Base-by-base conservation (phyloP, 2,888 invertebrate genomes). In the Entomobrya multifasciata region DNA sequence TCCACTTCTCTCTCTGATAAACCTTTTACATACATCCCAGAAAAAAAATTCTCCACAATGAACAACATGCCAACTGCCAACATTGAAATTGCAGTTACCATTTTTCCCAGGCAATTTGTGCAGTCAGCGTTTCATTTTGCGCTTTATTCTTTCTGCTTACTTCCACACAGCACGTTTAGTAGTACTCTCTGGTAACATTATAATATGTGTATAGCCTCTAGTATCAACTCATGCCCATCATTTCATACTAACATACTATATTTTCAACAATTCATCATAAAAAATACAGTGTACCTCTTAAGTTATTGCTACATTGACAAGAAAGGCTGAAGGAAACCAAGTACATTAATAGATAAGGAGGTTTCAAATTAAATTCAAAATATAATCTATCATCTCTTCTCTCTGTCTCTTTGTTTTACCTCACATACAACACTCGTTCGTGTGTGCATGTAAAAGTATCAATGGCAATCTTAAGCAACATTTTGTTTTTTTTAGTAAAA, bases 51-150 rank as follows among this genome's bases (percentile, higher is more conserved):
- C 4, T 36, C 36, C 8, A 36, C 36, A 36, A 36, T 8, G n/a
- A 6, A 36, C 36, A 36, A 36, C 36, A 36, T 36, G 36, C 36
- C 60, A 60, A 36, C 25, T 27, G 60, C 27, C 1, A 52, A n/a
- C 52, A 36, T 36, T 36, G 36, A 4, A 52, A 15, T n/a, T 47
- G n/a, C 47, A 47, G 11, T 52, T n/a, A 52, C n/a, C 52, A 60
- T 60, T 57, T 60, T 60, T 25, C 60, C 60, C 22, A 15, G 25
- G 60, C 22, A 15, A 25, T 60, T 15, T 60, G 60, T 60, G 60
- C 60, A 60, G 60, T 15, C 60, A 60, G 41, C 67, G 44, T 67
- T 67, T 67, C 67, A 67, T 67, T 67, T 67, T 41, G 67, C 67
- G 30, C 67, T 67, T 41, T 36, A 36, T 36, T 67, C 67, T 36